Evolutionary conservation across 2,888 invertebrate genomes (phyloP), one percentile per base, ranked within the genome.

Genomic region (Tanytarsus gracilentus): DNA sequence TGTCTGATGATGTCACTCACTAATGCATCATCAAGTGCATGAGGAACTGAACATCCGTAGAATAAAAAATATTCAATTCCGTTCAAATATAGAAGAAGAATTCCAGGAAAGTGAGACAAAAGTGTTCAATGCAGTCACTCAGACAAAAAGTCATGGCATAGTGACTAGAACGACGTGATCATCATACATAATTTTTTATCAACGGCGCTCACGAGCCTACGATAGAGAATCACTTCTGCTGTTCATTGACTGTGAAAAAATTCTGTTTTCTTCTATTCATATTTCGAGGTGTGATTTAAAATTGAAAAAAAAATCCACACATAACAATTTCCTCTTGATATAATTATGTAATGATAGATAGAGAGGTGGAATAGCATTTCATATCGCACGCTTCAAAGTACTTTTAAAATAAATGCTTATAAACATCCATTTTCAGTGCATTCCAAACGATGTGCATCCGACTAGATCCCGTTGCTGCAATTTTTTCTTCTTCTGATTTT

Each of bases 11-110:
- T 44, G 44, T 44, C 44, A 44, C n/a, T 23, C 7, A 44, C 11
- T 44, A 18, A 18, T 18, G 7, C 21, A 44, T 18, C 36, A 23
- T 36, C 36, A 21, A 6, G n/a, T 25, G 36, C 14, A 21, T 21
- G 36, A 53, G 53, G 53, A 53, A 53, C 53, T 53, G 21, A 5
- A 53, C 33, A 21, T 53, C 53, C 53, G 53, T 33, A 23, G 36
- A 53, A 44, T 44, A 23, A 18, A 11, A 18, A 9, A 18, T 18
- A 23, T 44, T 44, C 16, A 44, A 44, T 44, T 44, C 21, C 21
- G 18, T 44, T 44, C 23, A 44, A 11, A 21, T 11, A n/a, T n/a
- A n/a, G n/a, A n/a, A n/a, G n/a, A n/a, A n/a, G n/a, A 44, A 44
- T 44, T 44, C 44, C 23, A 44, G 18, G 44, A 44, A 44, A 23